phyloP scores from a whole-genome alignment of 2,797 vertebrate species.

The Halcyon smyrnensis region DNA sequence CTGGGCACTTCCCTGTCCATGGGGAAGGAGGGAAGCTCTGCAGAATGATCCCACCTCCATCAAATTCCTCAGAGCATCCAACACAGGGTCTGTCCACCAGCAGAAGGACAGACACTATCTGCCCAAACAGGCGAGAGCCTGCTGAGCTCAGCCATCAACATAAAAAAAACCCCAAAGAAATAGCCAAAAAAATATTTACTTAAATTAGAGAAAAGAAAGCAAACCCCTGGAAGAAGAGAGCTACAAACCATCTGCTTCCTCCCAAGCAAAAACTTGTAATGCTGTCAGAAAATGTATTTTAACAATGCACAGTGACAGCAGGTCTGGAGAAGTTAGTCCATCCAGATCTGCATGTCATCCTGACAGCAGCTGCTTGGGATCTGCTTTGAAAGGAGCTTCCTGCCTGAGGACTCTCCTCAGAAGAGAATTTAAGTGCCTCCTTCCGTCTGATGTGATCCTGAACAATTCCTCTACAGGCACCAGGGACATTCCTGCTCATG shows the following conservation, averaged over 20 bases:
- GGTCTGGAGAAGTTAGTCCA: background rate
- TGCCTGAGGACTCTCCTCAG: background rate
- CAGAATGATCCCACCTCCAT: background rate
- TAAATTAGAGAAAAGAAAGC: background rate
- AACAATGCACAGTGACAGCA: background rate
- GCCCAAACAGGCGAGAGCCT: background rate
- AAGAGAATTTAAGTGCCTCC: background rate
- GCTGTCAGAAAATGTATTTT: background rate
- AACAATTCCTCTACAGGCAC: background rate
- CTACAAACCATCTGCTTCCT: background rate
- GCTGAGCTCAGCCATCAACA: background rate
- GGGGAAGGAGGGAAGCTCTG: background rate
- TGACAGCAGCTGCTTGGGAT: background rate
- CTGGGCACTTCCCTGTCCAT: background rate
- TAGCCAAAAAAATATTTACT: background rate
- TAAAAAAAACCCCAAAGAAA: background rate
- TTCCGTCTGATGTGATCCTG: rapidly evolving
- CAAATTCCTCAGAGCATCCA: background rate
- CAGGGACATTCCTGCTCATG: background rate
- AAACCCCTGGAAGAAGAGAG: background rate
- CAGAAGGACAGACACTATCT: background rate
- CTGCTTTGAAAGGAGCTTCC: background rate
- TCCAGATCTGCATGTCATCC: background rate
- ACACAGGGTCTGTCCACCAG: background rate
- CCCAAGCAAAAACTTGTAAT: background rate